These are phyloP conservation scores for Cerceris rybyensis DNA, from an alignment of 2,888 invertebrate species.

Conservation along the genomic window DNA sequence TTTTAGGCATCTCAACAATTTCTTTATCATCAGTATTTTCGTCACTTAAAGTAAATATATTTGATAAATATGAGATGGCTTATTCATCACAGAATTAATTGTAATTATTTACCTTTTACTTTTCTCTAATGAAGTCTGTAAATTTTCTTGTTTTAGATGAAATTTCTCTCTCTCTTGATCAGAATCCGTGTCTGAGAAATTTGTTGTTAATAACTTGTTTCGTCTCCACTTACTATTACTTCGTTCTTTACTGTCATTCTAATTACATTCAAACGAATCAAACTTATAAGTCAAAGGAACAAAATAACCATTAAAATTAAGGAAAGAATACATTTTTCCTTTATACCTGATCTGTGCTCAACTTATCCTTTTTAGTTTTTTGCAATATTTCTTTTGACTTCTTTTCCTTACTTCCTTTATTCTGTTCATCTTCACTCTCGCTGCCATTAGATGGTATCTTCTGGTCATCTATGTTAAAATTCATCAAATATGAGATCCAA, in stretches of 20 bases:
- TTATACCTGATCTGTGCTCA: constrained; percentile 26
- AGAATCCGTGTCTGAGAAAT: constrained; percentile 74
- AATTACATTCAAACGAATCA: constrained; percentile 4
- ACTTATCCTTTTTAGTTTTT: constrained; percentile 26
- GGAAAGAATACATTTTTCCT: background rate
- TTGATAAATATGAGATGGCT: constrained; percentile 3
- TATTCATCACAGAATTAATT: constrained; percentile 14
- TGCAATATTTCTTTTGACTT: background rate
- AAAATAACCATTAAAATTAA: too few relatives aligned
- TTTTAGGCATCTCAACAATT: constrained; percentile 24
- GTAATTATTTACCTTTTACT: constrained; percentile 16
- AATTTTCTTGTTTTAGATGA: constrained; percentile 48
- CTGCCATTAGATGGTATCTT: constrained; percentile 9
- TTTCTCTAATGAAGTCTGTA: constrained; percentile 17
- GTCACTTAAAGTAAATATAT: constrained; percentile 21
- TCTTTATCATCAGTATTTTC: constrained; percentile 12
- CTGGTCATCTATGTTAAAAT: constrained; percentile 4
- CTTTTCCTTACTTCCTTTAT: background rate
- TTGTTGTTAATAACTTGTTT: constrained; percentile 70
- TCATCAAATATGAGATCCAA: background rate
- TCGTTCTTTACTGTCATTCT: constrained; percentile 38
- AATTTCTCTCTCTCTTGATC: constrained; percentile 71
- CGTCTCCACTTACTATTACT: constrained; percentile 68
- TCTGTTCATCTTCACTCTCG: constrained; percentile 20
- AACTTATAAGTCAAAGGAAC: too few relatives aligned